Percentiles rank a stretch among this genome's conserved stretches.
Evolutionary conservation across 1,140 invertebrate species (phyloP).

Genomic region (Zaprionus lachaisei): DNA sequence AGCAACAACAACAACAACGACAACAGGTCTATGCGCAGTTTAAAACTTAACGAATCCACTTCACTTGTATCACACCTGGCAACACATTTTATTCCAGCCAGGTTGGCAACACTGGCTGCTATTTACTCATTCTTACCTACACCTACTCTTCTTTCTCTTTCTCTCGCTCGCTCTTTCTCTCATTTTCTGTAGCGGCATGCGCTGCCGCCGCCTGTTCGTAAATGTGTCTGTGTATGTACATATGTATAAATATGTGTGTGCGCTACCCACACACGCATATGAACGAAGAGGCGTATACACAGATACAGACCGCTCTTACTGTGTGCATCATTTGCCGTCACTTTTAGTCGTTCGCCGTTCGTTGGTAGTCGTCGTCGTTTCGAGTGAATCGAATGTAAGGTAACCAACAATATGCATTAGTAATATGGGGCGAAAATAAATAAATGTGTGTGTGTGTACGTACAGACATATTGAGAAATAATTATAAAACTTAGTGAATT

Average conservation of each 20-base stretch:
- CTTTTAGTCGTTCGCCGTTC: constrained; percentile 73
- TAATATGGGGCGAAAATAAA: constrained; percentile 62
- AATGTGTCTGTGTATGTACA: constrained; percentile 10
- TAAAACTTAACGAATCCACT: constrained; percentile 49
- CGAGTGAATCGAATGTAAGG: constrained; percentile 81
- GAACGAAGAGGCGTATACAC: constrained; percentile 39
- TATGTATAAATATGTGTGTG: constrained; percentile 13
- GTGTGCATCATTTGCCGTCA: constrained; percentile 69
- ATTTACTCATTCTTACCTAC: constrained; percentile 44
- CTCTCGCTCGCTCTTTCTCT: constrained; percentile 30
- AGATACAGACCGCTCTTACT: constrained; percentile 60
- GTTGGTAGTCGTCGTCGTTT: constrained; percentile 81
- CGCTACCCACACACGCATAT: constrained; percentile 26
- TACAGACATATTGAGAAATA: constrained; percentile 24
- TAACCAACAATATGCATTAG: constrained; percentile 68
- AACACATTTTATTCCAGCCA: constrained; percentile 40
- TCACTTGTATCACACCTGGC: constrained; percentile 49
- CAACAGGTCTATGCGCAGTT: constrained; percentile 33
- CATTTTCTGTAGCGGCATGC: constrained; percentile 51
- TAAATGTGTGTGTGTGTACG: constrained; percentile 44
- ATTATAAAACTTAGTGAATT: constrained; percentile 39
- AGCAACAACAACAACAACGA: neutral
- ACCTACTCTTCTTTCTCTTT: constrained; percentile 29
- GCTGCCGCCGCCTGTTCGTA: constrained; percentile 33
- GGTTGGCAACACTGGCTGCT: constrained; percentile 45